phyloP scores from a whole-genome alignment of 2,888 invertebrate genomes.

The Acanthococcus lagerstroemiae region DNA sequence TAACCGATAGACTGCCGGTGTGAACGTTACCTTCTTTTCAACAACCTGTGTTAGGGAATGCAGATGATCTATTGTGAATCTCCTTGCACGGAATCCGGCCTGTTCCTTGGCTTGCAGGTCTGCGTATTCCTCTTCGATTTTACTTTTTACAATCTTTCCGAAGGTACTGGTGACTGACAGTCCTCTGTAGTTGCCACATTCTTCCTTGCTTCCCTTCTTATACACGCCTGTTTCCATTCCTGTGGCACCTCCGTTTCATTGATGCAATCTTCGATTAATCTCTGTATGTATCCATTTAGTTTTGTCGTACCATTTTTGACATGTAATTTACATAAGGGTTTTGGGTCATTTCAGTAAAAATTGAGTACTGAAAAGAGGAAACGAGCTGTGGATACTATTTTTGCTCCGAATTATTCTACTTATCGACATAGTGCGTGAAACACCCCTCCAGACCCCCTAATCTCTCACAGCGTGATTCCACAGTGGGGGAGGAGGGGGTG shows the following conservation, averaged over 20 bases:
- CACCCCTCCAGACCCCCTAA: too few species aligned
- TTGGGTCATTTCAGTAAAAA: too few species aligned
- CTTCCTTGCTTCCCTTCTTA: background rate
- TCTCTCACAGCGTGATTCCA: too few species aligned
- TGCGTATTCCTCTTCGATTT: background rate
- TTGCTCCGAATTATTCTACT: too few species aligned
- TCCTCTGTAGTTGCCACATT: background rate
- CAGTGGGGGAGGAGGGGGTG: too few species aligned
- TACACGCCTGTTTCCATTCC: background rate
- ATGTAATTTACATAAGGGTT: too few species aligned
- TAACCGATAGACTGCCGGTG: background rate
- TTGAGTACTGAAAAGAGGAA: too few species aligned
- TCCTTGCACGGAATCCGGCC: background rate
- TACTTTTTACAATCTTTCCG: background rate
- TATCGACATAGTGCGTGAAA: too few species aligned
- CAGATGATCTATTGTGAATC: background rate
- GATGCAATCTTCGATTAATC: background rate
- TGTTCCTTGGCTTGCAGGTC: background rate
- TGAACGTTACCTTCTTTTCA: background rate
- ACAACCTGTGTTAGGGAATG: background rate
- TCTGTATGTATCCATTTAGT: background rate
- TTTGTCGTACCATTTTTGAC: background rate
- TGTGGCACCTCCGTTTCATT: background rate
- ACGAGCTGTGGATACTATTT: too few species aligned
- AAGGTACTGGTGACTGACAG: background rate